Base-by-base conservation (phyloP, 2,888 invertebrate species). In the Drosophila pseudotakahashii region DNA sequence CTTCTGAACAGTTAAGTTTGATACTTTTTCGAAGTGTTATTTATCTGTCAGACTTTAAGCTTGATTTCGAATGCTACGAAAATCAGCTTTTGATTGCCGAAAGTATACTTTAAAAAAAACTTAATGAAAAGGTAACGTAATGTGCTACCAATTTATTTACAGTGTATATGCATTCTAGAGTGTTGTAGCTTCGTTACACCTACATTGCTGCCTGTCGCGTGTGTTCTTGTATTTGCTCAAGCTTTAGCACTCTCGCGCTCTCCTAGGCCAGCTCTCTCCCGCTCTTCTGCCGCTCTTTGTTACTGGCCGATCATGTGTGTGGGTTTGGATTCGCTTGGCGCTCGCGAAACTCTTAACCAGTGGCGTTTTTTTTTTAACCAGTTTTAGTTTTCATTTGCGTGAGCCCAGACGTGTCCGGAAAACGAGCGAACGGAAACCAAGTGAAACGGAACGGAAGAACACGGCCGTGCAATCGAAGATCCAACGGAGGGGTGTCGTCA, bases 331-430 rank as follows among this genome's bases (percentile, higher is more conserved):
- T 76, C 26, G 26, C 26, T 26, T 2, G 54, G 51, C 50, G 69
- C 77, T 79, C 67, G 67, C 70, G 54, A 74, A 77, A 74, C 78
- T 84, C 79, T 84, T 87, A 84, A 87, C 83, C 83, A 84, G 76
- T 81, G 47, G 32, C 32, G 23, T 44, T 32, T 47, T 47, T 32
- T 47, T 47, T 47, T 47, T 47, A 32, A 47, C 83, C 83, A 84
- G 75, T 86, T 84, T 81, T 72, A 74, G 76, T 86, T 83, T 86
- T 76, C 84, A 83, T 81, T 82, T 75, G 72, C 64, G 74, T 75
- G 81, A 72, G 78, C 77, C 78, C 75, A 78, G 84, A 87, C 84
- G 88, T 84, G 87, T 74, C 67, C 76, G 79, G 76, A 75, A 47
- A 62, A 39, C 48, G 41, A 39, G 16, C 59, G 41, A 39, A 14